phyloP scores from a whole-genome alignment of 2,888 invertebrate species.

The Erynnis tages region DNA sequence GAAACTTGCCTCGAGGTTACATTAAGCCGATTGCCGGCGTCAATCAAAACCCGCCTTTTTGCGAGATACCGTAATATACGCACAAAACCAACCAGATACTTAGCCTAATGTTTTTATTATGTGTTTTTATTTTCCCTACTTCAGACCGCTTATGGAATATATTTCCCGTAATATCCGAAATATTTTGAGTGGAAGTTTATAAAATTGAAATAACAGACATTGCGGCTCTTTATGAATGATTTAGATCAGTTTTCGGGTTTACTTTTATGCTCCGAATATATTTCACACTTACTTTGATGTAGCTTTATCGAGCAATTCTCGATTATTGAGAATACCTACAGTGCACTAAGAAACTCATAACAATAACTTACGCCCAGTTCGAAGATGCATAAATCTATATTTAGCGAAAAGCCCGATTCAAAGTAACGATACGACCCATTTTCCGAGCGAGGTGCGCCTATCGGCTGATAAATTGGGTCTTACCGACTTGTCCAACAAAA shows the following conservation, averaged over 20 bases:
- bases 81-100: constrained; percentile 48
- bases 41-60: constrained; percentile 78
- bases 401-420: constrained; percentile 30
- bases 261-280: background rate
- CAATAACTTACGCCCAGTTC: constrained; percentile 43
- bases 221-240: too few relatives aligned
- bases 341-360: constrained; percentile 38
- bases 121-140: constrained; percentile 29
- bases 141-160: constrained; percentile 1
- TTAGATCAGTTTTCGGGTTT: too few relatives aligned
- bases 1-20: constrained; percentile 78
- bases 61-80: constrained; percentile 58
- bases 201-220: too few relatives aligned
- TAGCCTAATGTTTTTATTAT: constrained; percentile 47
- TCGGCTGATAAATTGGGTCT: constrained; percentile 84
- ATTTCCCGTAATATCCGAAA: constrained; percentile 1
- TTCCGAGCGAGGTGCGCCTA: constrained; percentile 56
- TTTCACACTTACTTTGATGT: background rate
- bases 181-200: too few relatives aligned
- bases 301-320: constrained; percentile 10
- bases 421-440: constrained; percentile 59
- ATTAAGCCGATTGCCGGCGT: constrained; percentile 79
- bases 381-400: constrained; percentile 34
- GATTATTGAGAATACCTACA: constrained; percentile 25
- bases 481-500: constrained; percentile 38